Conservation (phyloP, 2,888 invertebrate genomes). For the Margaritifera margaritifera region DNA sequence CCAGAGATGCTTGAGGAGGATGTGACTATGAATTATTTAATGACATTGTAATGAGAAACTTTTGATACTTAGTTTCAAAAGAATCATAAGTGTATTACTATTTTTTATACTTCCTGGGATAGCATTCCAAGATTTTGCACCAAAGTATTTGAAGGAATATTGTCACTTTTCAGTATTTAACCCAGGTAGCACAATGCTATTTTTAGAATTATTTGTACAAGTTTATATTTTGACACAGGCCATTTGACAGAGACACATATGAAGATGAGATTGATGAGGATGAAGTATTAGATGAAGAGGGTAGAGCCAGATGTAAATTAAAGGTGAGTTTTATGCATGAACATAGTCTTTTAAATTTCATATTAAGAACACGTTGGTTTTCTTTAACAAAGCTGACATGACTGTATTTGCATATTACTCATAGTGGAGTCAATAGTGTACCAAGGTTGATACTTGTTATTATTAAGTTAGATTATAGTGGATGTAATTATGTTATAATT, state of each 20-base stretch:
- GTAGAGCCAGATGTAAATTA: conserved; percentile 83
- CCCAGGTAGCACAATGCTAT: too few species aligned
- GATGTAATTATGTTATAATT: background rate
- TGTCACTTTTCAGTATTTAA: too few species aligned
- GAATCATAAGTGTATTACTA: too few species aligned
- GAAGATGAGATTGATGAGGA: conserved; percentile 99
- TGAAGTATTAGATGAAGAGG: conserved; percentile 97
- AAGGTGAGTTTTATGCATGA: conserved; percentile 67
- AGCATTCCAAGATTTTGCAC: too few species aligned
- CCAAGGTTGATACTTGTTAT: background rate
- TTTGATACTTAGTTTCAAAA: too few species aligned
- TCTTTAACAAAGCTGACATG: background rate
- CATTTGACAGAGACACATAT: conserved; percentile 94
- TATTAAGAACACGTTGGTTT: background rate
- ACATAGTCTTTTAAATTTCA: background rate
- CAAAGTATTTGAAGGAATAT: too few species aligned
- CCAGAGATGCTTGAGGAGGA: too few species aligned
- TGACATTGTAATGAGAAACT: too few species aligned
- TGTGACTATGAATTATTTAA: too few species aligned
- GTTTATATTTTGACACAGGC: conserved; percentile 75
- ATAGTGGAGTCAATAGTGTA: background rate
- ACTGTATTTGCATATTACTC: background rate
- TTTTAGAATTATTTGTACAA: too few species aligned
- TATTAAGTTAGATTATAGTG: conserved; percentile 3
- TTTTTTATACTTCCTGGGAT: too few species aligned